These are phyloP conservation scores for Xenopus laevis DNA, from an alignment of 2,113 vertebrate genomes.

Conservation along the genomic window DNA sequence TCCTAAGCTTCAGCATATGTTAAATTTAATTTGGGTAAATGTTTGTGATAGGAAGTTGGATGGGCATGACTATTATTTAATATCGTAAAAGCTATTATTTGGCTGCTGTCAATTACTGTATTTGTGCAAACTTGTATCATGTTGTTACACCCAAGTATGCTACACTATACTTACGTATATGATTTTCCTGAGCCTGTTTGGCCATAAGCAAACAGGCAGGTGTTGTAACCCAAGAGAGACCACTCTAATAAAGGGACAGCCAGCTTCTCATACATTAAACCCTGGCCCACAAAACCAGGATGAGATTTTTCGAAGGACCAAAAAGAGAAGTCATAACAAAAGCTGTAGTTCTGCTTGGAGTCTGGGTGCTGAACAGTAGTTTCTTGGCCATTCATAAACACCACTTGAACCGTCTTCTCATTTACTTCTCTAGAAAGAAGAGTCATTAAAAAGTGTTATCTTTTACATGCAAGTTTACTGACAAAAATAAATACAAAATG, in stretches of 20 bases:
- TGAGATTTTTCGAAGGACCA: conserved; percentile 79
- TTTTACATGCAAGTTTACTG: too few species aligned
- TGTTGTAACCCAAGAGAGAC: conserved; percentile 89
- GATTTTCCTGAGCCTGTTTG: conserved; percentile 97
- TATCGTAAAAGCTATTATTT: too few species aligned
- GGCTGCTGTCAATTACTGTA: too few species aligned
- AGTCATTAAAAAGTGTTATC: conserved; percentile 24
- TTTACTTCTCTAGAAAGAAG: conserved; percentile 72
- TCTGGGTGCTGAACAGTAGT: conserved; percentile 73
- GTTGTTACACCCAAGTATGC: too few species aligned
- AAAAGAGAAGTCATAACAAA: conserved; percentile 82
- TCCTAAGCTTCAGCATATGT: too few species aligned
- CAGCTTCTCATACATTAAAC: conserved; percentile 73
- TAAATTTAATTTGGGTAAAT: too few species aligned
- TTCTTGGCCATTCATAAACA: conserved; percentile 78
- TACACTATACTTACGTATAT: conserved; percentile 77
- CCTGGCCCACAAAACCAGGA: conserved; percentile 74
- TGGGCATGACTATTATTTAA: too few species aligned
- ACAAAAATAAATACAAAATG: too few species aligned
- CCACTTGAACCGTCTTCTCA: conserved; percentile 69
- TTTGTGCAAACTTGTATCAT: too few species aligned
- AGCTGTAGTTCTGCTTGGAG: conserved; percentile 76
- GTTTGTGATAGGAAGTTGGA: too few species aligned
- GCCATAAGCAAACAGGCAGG: conserved; percentile 92
- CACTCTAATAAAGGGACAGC: conserved; percentile 79